These are phyloP conservation scores for Apamea epomidion DNA, from an alignment of 2,888 invertebrate genomes.

Conservation along the genomic window DNA sequence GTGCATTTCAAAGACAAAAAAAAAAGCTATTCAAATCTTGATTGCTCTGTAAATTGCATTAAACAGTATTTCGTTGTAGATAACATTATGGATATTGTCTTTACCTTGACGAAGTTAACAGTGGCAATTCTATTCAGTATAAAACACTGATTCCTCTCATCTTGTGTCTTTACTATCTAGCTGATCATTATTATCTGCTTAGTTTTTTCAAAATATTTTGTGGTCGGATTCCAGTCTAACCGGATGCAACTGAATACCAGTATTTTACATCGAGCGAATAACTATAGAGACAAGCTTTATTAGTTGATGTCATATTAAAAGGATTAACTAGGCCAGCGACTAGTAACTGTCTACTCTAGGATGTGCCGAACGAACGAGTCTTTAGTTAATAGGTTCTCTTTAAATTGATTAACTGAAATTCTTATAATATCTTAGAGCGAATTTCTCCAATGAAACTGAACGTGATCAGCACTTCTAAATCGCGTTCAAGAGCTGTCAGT, in stretches of 20 bases:
- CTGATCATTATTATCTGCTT: no score
- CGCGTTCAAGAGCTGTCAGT: background rate
- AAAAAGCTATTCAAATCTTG: slow-evolving; percentile 22
- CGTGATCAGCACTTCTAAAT: background rate
- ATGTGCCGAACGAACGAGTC: background rate
- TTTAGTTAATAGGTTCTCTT: no score
- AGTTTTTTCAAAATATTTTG: no score
- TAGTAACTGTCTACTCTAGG: background rate
- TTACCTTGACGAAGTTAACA: background rate
- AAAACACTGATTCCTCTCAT: background rate
- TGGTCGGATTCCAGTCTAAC: no score
- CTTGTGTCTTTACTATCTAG: background rate
- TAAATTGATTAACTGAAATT: background rate
- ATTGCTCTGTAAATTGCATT: slow-evolving; percentile 9
- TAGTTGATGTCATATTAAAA: background rate
- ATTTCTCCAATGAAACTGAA: background rate
- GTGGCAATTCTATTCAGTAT: background rate
- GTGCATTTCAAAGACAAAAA: slow-evolving; percentile 19
- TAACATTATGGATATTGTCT: background rate
- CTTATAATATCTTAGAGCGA: background rate
- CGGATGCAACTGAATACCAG: background rate
- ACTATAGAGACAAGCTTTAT: background rate
- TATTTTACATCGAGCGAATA: background rate
- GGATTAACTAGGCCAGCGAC: background rate
- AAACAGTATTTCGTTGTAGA: background rate